phyloP scores from a whole-genome alignment of 1,140 invertebrate genomes.

The Portunus trituberculatus region DNA sequence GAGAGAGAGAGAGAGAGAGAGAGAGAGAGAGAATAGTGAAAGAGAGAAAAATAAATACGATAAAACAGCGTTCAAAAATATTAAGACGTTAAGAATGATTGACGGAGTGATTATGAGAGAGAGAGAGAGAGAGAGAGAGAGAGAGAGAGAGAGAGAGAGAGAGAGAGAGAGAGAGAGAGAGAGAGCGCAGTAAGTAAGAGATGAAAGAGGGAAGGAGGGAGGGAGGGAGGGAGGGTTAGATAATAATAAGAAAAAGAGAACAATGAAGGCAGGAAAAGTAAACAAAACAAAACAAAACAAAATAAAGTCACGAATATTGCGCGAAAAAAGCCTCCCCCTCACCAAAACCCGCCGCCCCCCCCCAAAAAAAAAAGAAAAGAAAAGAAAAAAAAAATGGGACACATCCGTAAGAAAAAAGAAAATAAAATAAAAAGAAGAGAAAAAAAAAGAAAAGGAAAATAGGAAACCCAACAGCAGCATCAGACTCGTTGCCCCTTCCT shows the following conservation, averaged over 20 bases:
- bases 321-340: background rate
- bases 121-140: background rate
- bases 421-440: too few species aligned
- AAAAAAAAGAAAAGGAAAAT: background rate
- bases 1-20: background rate
- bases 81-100: background rate
- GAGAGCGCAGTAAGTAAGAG: background rate
- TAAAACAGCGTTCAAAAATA: background rate
- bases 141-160: background rate
- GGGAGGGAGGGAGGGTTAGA: background rate
- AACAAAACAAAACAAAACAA: background rate
- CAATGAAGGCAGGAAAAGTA: background rate
- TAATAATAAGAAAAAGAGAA: background rate
- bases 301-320: background rate
- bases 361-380: background rate
- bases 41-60: background rate
- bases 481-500: background rate
- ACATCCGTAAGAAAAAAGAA: background rate
- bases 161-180: background rate
- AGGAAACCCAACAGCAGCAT: background rate
- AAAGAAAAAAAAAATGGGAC: background rate
- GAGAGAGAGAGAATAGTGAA: background rate
- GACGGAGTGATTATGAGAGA: background rate
- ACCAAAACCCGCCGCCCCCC: background rate
- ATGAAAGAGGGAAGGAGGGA: background rate